These are phyloP conservation scores for Trilocha varians DNA, from an alignment of 2,888 invertebrate genomes.

Conservation along the genomic window DNA sequence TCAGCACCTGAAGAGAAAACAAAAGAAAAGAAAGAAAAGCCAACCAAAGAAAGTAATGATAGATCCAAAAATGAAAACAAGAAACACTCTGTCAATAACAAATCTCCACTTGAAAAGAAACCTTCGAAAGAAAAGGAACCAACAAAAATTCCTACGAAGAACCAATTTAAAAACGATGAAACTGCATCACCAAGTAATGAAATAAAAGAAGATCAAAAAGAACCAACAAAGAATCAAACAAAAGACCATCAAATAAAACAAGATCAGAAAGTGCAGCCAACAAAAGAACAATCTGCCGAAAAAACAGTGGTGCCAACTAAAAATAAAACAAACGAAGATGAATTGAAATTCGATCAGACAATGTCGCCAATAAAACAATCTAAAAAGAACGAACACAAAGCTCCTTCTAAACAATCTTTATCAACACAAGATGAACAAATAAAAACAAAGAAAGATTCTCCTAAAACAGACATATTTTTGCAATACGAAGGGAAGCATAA, in stretches of 20 bases:
- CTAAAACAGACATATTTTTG: no score
- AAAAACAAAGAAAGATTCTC: no score
- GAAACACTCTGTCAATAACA: background rate
- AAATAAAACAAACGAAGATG: no score
- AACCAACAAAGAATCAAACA: background rate
- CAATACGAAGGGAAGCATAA: background rate
- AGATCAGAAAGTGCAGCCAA: no score
- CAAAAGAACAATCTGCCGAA: no score
- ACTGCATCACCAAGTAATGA: background rate
- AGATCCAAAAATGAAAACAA: background rate
- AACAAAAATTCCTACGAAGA: background rate
- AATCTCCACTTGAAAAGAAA: background rate
- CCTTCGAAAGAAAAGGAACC: background rate
- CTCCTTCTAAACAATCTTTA: no score
- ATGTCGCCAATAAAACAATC: background rate
- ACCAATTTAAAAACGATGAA: background rate
- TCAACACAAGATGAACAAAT: no score
- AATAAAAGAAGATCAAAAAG: background rate
- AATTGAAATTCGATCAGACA: background rate
- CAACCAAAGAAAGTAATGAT: conserved; percentile 2
- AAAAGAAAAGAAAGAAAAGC: conserved; percentile 3
- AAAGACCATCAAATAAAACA: no score
- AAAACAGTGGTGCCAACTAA: no score
- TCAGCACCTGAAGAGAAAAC: conserved; percentile 9
- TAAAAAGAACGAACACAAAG: background rate